Conservation (phyloP, 2,797 vertebrate species). For the Urophycis tenuis region DNA sequence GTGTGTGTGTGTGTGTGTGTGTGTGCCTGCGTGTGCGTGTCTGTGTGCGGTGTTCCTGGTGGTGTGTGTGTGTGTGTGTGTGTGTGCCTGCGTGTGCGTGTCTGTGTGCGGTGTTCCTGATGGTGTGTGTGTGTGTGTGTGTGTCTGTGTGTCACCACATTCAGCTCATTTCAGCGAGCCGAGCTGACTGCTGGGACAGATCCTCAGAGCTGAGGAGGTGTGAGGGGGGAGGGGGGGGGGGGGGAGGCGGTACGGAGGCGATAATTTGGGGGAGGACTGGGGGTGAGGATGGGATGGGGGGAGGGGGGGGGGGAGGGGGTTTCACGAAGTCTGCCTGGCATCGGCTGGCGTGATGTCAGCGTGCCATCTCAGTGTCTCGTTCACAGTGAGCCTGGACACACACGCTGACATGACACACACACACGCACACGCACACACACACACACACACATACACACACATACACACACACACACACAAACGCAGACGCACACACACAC, state of each 20-base stretch:
- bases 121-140: neutral
- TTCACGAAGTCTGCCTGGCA: slow-evolving; percentile 38
- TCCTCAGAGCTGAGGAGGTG: slow-evolving; percentile 1
- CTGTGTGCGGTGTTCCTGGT: too few relatives aligned
- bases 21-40: neutral
- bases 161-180: neutral
- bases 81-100: slow-evolving; percentile 3
- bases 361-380: slow-evolving; percentile 44
- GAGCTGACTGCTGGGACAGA: neutral
- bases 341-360: slow-evolving; percentile 37
- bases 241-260: slow-evolving; percentile 32
- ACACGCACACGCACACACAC: slow-evolving; percentile 24
- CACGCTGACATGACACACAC: slow-evolving; percentile 45
- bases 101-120: slow-evolving; percentile 22
- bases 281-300: slow-evolving; percentile 26
- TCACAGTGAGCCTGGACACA: slow-evolving; percentile 49
- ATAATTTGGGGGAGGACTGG: slow-evolving; percentile 46
- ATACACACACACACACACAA: too few relatives aligned
- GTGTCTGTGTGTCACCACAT: neutral
- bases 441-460: slow-evolving; percentile 17
- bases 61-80: neutral
- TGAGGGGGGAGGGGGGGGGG: slow-evolving; percentile 46
- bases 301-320: slow-evolving; percentile 27
- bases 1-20: too few relatives aligned
- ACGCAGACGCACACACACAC: too few relatives aligned